Evolutionary conservation across 2,888 invertebrate genomes (phyloP).

Genomic region (Diadromus collaris): DNA sequence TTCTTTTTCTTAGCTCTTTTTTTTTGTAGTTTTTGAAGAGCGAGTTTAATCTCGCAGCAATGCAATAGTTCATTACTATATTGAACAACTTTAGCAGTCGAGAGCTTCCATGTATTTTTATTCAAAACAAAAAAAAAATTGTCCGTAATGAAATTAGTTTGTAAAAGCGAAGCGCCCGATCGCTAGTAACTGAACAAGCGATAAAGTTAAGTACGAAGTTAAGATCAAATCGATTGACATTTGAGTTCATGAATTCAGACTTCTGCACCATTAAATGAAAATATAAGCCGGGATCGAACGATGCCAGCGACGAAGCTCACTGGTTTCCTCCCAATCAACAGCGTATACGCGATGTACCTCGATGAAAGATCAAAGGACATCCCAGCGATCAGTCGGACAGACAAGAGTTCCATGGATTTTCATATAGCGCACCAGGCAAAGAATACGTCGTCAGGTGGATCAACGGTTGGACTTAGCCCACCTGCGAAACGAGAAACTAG

Average conservation of each 20-base stretch:
- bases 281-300: neutral
- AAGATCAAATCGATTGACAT: neutral
- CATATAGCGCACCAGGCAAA: slow-evolving; percentile 1
- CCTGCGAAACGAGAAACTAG: slow-evolving; percentile 60
- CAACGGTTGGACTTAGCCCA: slow-evolving; percentile 50
- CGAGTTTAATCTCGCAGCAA: slow-evolving; percentile 18
- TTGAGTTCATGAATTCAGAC: neutral
- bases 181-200: slow-evolving; percentile 3
- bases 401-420: neutral
- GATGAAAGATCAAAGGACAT: slow-evolving; percentile 50
- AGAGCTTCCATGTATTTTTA: neutral
- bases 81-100: slow-evolving; percentile 21
- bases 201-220: neutral
- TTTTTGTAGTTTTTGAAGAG: slow-evolving; percentile 10
- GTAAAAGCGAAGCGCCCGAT: slow-evolving; percentile 31
- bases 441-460: slow-evolving; percentile 39
- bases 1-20: slow-evolving; percentile 7
- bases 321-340: neutral
- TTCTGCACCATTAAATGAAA: neutral
- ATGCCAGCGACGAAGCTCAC: neutral
- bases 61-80: slow-evolving; percentile 29
- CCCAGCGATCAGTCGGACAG: slow-evolving; percentile 3
- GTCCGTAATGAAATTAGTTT: too few relatives aligned
- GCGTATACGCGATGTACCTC: slow-evolving; percentile 7
- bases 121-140: too few relatives aligned